Conservation (phyloP, 2,797 vertebrate species). For the Poecilia wingei region DNA sequence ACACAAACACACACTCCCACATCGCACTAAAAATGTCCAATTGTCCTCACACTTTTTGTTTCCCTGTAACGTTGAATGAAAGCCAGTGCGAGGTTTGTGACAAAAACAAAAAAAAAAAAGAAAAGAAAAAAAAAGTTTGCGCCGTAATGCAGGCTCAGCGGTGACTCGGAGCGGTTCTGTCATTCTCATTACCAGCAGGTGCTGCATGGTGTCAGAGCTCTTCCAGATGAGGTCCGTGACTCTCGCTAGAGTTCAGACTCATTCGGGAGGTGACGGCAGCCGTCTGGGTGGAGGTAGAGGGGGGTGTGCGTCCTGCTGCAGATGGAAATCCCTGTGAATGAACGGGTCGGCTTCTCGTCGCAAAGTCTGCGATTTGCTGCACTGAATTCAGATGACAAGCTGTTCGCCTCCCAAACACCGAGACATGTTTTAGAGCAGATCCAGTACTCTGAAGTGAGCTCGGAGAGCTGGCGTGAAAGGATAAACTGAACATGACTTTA, state of each 20-base stretch:
- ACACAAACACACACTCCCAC: slow-evolving; percentile 41
- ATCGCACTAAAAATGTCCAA: slow-evolving; percentile 41
- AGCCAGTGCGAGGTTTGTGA: slow-evolving; percentile 49
- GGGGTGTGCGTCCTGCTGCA: slow-evolving; percentile 8
- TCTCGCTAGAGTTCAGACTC: slow-evolving; percentile 50
- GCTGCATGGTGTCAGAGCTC: slow-evolving; percentile 32
- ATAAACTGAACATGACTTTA: not conserved
- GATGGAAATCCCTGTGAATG: slow-evolving; percentile 40
- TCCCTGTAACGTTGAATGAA: slow-evolving; percentile 43
- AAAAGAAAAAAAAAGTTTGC: slow-evolving; percentile 5
- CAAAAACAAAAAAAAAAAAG: slow-evolving; percentile 25
- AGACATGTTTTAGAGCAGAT: not conserved
- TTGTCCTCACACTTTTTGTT: slow-evolving; percentile 63
- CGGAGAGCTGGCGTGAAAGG: not conserved
- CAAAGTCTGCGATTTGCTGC: slow-evolving; percentile 32
- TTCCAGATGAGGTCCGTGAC: slow-evolving; percentile 42
- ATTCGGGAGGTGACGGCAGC: slow-evolving; percentile 36
- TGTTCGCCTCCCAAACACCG: slow-evolving; percentile 8
- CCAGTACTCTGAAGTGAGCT: not conserved
- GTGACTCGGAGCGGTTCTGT: slow-evolving; percentile 44
- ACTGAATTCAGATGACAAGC: slow-evolving; percentile 33
- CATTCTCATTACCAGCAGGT: slow-evolving; percentile 38
- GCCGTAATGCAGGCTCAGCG: slow-evolving; percentile 41
- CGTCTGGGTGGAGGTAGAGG: not conserved
- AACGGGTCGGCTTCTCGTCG: slow-evolving; percentile 25